Evolutionary conservation across 2,113 vertebrate genomes (phyloP).

Genomic region (Pteronura brasiliensis): DNA sequence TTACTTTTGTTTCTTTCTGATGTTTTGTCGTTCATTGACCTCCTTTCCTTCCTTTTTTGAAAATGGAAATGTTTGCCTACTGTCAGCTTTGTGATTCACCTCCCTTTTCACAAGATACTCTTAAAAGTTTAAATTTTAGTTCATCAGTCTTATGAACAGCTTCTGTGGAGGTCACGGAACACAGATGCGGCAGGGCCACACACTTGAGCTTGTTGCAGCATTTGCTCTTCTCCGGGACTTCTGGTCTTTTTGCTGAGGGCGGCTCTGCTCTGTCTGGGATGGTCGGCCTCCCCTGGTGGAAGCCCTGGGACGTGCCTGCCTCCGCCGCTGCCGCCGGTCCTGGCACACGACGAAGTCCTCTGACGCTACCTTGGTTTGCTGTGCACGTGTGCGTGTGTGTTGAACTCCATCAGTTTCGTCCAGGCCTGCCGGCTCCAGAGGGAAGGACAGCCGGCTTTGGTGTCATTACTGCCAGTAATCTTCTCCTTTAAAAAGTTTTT

Average conservation of each 20-base stretch:
- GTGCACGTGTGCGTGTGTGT: accelerated
- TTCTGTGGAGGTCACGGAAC: not conserved
- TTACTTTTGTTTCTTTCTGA: not conserved
- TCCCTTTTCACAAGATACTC: not conserved
- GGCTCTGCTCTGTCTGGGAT: no score
- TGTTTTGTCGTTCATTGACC: not conserved
- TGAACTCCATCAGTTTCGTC: not conserved
- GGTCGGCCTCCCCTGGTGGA: no score
- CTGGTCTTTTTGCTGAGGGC: not conserved
- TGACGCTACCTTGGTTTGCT: not conserved
- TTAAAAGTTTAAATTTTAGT: not conserved
- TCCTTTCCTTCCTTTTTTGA: not conserved
- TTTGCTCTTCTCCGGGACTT: not conserved
- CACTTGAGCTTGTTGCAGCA: accelerated
- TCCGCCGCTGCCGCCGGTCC: not conserved
- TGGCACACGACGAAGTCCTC: not conserved
- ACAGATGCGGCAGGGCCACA: not conserved
- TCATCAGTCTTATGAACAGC: not conserved
- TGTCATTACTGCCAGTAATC: not conserved
- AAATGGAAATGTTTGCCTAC: not conserved
- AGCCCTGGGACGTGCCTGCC: accelerated
- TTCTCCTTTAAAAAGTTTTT: not conserved
- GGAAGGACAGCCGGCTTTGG: not conserved
- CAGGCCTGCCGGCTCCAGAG: not conserved
- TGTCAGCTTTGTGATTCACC: not conserved